Percentiles rank a stretch among this genome's conserved stretches.
These are phyloP conservation scores for Orthonyx spaldingii DNA, from an alignment of 2,113 vertebrate genomes.

Conservation along the genomic window DNA sequence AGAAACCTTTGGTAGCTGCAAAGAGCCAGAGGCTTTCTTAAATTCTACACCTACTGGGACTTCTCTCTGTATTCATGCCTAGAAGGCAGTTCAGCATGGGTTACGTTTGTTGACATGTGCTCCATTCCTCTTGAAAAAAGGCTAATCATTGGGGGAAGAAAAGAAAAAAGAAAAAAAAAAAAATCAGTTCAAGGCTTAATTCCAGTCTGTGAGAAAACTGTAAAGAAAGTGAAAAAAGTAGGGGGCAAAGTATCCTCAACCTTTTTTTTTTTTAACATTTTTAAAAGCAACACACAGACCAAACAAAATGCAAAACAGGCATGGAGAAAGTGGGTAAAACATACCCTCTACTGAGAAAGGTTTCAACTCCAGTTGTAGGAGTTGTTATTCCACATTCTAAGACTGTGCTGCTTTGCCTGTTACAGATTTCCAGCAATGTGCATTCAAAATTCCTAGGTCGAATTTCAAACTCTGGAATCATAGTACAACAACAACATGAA, in stretches of 20 bases:
- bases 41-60: not conserved
- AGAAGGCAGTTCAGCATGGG: not conserved
- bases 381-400: not conserved
- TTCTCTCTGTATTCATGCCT: not conserved
- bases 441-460: not conserved
- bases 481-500: not conserved
- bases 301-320: not conserved
- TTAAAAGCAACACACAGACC: not conserved
- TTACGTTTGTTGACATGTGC: not conserved
- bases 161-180: not conserved
- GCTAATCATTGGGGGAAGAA: rapidly evolving
- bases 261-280: not conserved
- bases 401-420: not conserved
- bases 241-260: not conserved
- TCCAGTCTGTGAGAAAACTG: not conserved
- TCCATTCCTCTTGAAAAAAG: not conserved
- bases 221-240: not conserved
- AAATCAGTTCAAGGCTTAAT: not conserved
- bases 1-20: not conserved
- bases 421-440: not conserved
- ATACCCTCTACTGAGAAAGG: not conserved
- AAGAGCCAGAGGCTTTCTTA: not conserved
- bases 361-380: not conserved
- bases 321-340: not conserved
- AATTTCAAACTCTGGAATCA: not conserved